A percentile compares a stretch with the other conserved stretches of the same genome.
Conservation (phyloP, 2,113 vertebrate genomes). For the Melanocharis versteri region DNA sequence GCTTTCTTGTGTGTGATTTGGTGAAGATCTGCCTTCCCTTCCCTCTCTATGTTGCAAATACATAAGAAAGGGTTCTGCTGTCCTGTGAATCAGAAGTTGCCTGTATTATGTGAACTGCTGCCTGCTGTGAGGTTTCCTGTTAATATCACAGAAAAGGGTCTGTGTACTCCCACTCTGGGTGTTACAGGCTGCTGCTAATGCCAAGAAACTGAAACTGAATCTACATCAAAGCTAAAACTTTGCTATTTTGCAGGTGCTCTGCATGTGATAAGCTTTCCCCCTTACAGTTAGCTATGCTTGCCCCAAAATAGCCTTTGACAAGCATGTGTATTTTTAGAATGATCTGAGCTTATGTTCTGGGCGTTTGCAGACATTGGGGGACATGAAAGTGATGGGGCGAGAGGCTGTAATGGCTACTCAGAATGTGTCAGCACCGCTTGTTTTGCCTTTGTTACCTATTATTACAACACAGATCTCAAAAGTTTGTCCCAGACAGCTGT, state of each 20-base stretch:
- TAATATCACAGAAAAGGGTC: constrained; percentile 29
- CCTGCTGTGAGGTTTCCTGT: constrained; percentile 48
- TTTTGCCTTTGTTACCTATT: not conserved
- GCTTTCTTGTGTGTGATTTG: not conserved
- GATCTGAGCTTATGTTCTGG: not conserved
- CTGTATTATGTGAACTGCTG: not conserved
- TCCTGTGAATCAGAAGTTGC: not conserved
- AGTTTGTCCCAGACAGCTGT: not conserved
- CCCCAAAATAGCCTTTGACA: not conserved
- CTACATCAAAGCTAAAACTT: not conserved
- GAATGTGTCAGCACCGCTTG: not conserved
- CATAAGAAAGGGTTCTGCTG: not conserved
- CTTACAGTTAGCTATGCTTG: not conserved
- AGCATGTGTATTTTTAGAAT: not conserved
- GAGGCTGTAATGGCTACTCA: not conserved
- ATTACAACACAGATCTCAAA: not conserved
- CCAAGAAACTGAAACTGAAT: constrained; percentile 45
- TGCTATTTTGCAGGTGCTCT: not conserved
- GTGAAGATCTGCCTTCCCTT: not conserved
- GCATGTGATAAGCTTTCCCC: not conserved
- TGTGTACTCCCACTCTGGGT: not conserved
- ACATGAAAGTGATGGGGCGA: not conserved
- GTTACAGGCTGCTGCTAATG: not conserved
- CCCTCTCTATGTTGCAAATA: not conserved
- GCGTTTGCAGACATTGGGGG: not conserved